Evolutionary conservation across 2,797 vertebrate genomes (phyloP).

Genomic region (Acipenser oxyrinchus): DNA sequence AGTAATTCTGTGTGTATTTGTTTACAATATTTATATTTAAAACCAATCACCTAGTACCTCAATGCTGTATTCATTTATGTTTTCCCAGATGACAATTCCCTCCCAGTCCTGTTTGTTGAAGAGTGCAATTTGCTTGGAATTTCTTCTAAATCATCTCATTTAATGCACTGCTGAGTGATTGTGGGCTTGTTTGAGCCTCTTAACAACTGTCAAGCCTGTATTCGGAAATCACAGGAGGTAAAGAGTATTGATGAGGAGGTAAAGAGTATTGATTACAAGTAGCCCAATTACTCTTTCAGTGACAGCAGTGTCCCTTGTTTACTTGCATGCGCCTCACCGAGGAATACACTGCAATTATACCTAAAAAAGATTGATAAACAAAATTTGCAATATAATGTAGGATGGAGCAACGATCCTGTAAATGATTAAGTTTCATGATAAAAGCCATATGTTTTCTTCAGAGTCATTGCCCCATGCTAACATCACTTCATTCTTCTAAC

Average conservation of each 20-base stretch:
- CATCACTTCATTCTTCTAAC: no score
- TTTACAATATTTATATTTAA: background rate
- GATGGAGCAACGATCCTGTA: no score
- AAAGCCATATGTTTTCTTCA: no score
- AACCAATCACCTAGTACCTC: background rate
- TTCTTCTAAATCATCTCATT: background rate
- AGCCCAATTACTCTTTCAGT: background rate
- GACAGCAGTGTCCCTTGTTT: background rate
- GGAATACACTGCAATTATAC: no score
- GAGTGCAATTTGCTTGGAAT: background rate
- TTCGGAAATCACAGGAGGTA: background rate
- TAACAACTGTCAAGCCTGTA: background rate
- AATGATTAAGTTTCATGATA: no score
- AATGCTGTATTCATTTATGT: background rate
- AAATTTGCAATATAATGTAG: no score
- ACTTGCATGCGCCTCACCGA: background rate
- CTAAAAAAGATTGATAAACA: no score
- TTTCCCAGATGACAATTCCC: background rate
- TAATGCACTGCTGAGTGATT: background rate
- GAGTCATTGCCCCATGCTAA: no score
- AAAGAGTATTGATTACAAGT: slow-evolving; percentile 4
- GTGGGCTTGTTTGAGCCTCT: background rate
- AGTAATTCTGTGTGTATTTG: background rate
- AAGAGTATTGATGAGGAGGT: slow-evolving; percentile 3
- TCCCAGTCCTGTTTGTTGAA: background rate